Percentiles rank a stretch among this genome's conserved stretches.
Conservation (phyloP, 2,888 invertebrate species). For the Drosophila falleni region DNA sequence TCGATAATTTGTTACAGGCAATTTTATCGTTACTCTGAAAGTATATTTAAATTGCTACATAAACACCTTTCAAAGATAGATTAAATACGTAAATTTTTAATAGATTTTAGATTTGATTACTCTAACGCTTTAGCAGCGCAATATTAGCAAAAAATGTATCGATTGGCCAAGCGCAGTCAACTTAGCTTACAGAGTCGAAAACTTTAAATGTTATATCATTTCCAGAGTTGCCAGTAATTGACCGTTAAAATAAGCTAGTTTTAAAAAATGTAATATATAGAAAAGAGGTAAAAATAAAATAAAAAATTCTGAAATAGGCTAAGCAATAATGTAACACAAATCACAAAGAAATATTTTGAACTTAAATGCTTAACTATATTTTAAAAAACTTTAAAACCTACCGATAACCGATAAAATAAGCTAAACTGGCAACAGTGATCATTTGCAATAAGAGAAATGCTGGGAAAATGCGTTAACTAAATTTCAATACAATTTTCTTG, state of each 20-base stretch:
- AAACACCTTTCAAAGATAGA: not conserved
- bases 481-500: constrained; percentile 42
- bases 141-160: not conserved
- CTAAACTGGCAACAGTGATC: not conserved
- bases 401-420: no score
- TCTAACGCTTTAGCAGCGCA: not conserved
- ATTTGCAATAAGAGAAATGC: constrained; percentile 22
- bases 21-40: not conserved
- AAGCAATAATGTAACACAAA: no score
- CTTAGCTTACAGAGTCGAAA: not conserved
- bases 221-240: not conserved
- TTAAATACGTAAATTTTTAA: not conserved
- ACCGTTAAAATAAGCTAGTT: no score
- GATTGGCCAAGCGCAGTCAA: no score
- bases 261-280: no score
- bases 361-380: no score
- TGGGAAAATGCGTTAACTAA: constrained; percentile 54
- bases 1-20: not conserved
- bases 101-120: not conserved
- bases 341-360: no score
- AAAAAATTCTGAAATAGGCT: no score
- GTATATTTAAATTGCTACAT: not conserved
- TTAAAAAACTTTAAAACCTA: no score
- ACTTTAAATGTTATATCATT: not conserved
- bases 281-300: no score